Percentiles rank a stretch among this genome's conserved stretches.
Evolutionary conservation across 2,888 invertebrate genomes (phyloP).

Genomic region (Cryptops parisi): DNA sequence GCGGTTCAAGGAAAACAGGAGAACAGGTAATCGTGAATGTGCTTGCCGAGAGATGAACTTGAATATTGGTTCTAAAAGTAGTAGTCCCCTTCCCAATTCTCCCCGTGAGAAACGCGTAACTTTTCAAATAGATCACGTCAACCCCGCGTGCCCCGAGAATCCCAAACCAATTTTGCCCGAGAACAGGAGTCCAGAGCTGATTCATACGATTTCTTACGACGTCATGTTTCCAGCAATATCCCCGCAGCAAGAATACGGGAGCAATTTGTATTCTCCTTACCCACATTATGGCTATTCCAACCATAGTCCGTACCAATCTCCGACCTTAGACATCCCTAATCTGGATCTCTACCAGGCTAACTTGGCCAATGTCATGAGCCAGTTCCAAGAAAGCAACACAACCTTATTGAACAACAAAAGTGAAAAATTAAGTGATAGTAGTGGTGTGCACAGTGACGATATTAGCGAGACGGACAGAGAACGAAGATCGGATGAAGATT

Average conservation of each 20-base stretch:
- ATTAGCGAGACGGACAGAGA: not conserved
- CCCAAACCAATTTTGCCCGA: not conserved
- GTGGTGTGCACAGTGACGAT: not conserved
- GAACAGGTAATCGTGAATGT: not conserved
- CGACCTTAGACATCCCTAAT: conserved; percentile 8
- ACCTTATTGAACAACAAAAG: not conserved
- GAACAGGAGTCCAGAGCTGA: not conserved
- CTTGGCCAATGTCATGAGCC: conserved; percentile 4
- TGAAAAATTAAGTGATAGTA: not conserved
- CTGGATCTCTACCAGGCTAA: conserved; percentile 10
- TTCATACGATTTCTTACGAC: not conserved
- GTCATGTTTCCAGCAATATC: conserved; percentile 17
- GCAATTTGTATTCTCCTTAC: conserved; percentile 18
- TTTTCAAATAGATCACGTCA: conserved; percentile 13
- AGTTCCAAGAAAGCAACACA: not conserved
- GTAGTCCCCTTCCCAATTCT: conserved; percentile 6
- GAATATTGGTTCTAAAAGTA: not conserved
- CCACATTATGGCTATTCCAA: conserved; percentile 18
- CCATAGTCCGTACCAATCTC: conserved; percentile 18
- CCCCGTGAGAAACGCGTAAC: conserved; percentile 20
- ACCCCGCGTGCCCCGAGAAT: not conserved
- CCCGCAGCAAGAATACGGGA: conserved; percentile 20
- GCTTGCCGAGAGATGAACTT: not conserved
- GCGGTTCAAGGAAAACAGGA: not conserved
- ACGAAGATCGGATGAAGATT: not conserved